A percentile compares a stretch with the other conserved stretches of the same genome.
These are phyloP conservation scores for Rhorus exstirpatorius DNA, from an alignment of 2,888 invertebrate genomes.

Conservation along the genomic window DNA sequence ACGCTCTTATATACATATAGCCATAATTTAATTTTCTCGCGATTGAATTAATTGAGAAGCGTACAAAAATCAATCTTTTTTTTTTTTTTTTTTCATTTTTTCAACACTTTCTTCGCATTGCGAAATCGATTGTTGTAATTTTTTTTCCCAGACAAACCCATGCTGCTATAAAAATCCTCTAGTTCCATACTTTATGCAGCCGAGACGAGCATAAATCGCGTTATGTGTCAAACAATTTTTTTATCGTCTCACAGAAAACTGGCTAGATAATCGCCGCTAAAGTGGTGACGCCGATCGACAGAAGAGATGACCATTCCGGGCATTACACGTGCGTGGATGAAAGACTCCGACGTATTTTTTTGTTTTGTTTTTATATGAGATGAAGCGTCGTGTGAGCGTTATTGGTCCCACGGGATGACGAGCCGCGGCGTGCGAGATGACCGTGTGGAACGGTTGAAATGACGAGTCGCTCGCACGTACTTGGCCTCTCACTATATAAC, in stretches of 20 bases:
- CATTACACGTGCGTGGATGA: conserved; percentile 13
- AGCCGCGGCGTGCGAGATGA: conserved; percentile 29
- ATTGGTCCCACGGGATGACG: conserved; percentile 41
- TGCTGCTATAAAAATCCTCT: too few species aligned
- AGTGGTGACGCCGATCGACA: conserved; percentile 13
- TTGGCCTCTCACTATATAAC: conserved; percentile 34
- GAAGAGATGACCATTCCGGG: conserved; percentile 32
- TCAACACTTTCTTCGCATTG: too few species aligned
- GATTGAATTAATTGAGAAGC: neutral
- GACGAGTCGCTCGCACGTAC: conserved; percentile 46
- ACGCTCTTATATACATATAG: neutral
- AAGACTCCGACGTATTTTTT: conserved; percentile 5
- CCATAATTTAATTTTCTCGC: neutral
- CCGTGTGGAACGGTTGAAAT: conserved; percentile 1
- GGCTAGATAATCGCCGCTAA: too few species aligned
- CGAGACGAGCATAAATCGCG: too few species aligned
- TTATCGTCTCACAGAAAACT: too few species aligned
- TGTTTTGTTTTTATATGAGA: neutral
- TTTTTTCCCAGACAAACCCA: too few species aligned
- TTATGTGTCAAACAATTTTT: too few species aligned
- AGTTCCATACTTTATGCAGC: too few species aligned
- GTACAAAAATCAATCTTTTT: too few species aligned
- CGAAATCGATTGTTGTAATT: too few species aligned
- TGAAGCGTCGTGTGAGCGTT: conserved; percentile 35
- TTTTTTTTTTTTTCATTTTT: too few species aligned